Percentiles rank a stretch among this genome's conserved stretches.
These are phyloP conservation scores for Solenopsis fugax DNA, from an alignment of 1,140 invertebrate genomes.

Conservation along the genomic window DNA sequence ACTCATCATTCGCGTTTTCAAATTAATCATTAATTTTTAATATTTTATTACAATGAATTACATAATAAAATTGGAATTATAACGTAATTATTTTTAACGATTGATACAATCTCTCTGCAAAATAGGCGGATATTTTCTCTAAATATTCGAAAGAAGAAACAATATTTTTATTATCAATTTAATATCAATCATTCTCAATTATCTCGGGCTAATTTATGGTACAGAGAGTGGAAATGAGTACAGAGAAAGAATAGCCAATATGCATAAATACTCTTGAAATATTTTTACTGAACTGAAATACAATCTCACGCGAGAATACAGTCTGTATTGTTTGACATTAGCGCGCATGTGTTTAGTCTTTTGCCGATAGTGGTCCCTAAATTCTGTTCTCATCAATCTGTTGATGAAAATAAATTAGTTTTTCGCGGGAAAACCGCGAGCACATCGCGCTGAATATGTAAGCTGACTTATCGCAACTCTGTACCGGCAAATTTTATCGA, in stretches of 20 bases:
- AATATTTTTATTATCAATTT: neutral
- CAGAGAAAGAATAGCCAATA: neutral
- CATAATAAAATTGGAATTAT: neutral
- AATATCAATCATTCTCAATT: neutral
- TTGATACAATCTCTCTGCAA: neutral
- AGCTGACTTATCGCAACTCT: neutral
- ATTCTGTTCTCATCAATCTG: too few species aligned
- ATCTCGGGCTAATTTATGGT: neutral
- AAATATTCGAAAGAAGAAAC: neutral
- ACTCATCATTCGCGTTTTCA: neutral
- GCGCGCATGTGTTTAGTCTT: neutral
- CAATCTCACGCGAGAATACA: neutral
- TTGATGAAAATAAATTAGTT: slow-evolving; percentile 22
- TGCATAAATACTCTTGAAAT: slow-evolving; percentile 16
- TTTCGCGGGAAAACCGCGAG: neutral
- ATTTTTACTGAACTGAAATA: neutral
- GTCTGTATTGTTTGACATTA: neutral
- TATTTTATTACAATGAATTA: neutral
- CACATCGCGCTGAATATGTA: neutral
- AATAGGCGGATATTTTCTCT: neutral
- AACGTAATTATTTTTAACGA: neutral
- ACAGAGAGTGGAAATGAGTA: neutral
- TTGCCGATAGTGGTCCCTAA: neutral
- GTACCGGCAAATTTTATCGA: slow-evolving; percentile 9
- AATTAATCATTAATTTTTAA: slow-evolving; percentile 3